Percentiles rank a stretch among this genome's conserved stretches.
Conservation (phyloP, 2,113 vertebrate species). For the Calonectris borealis region DNA sequence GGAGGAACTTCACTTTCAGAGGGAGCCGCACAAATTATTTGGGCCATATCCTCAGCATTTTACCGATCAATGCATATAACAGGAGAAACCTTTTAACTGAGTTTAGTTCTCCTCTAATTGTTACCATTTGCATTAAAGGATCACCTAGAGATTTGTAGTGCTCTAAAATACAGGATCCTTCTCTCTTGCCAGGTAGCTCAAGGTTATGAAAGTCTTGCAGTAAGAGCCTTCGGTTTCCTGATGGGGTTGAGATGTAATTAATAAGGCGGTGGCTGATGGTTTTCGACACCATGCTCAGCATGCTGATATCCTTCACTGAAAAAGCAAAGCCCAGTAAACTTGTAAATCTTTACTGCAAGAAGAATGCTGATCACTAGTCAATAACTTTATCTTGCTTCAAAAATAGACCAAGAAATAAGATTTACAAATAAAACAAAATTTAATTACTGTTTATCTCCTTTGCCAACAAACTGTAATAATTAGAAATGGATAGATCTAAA, state of each 20-base stretch:
- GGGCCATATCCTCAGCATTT: background rate
- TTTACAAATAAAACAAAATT: background rate
- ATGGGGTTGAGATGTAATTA: conserved; percentile 78
- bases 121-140: conserved; percentile 31
- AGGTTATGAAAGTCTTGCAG: conserved; percentile 76
- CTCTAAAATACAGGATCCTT: conserved; percentile 44
- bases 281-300: conserved; percentile 89
- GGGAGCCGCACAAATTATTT: background rate
- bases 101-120: background rate
- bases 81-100: background rate
- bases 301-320: conserved; percentile 85
- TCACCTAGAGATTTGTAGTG: conserved; percentile 89
- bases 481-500: background rate
- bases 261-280: conserved; percentile 70
- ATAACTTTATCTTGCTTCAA: background rate
- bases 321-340: conserved; percentile 24
- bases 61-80: fast-evolving
- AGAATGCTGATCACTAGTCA: background rate
- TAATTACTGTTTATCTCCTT: background rate
- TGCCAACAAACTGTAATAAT: background rate
- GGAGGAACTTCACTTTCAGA: background rate
- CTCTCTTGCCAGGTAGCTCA: conserved; percentile 19
- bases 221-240: conserved; percentile 81
- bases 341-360: background rate
- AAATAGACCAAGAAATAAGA: background rate